phyloP scores from a whole-genome alignment of 1,140 invertebrate species.

The Atta texana region DNA sequence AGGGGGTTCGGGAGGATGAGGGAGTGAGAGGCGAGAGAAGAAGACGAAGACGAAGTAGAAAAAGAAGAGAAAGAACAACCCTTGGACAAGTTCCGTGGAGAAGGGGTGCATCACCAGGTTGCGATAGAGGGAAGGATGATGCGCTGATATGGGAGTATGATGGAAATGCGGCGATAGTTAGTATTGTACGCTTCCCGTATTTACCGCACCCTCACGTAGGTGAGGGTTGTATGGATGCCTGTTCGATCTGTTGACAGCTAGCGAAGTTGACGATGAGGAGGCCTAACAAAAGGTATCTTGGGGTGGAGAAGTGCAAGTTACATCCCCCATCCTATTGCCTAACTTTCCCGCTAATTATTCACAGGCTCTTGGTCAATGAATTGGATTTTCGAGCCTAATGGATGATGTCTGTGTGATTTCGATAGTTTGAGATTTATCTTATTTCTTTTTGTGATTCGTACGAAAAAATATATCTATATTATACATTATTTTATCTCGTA shows the following conservation, averaged over 20 bases:
- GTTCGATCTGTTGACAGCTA: conserved; percentile 11
- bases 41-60: background rate
- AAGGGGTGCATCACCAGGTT: background rate
- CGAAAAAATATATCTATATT: too few species aligned
- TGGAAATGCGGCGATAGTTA: conserved; percentile 44
- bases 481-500: background rate
- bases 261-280: conserved; percentile 55
- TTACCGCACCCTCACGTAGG: conserved; percentile 27
- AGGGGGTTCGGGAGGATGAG: background rate
- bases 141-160: background rate
- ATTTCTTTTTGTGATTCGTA: background rate
- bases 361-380: conserved; percentile 64
- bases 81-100: conserved; percentile 30
- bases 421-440: background rate
- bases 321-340: background rate
- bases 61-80: conserved; percentile 46
- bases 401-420: background rate
- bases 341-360: conserved; percentile 71
- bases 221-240: background rate
- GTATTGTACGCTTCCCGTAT: conserved; percentile 48
- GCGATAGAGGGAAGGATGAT: background rate
- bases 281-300: conserved; percentile 20
- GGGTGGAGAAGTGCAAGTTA: conserved; percentile 15
- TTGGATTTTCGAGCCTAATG: conserved; percentile 22
- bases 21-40: background rate